Conservation (phyloP, 2,797 vertebrate species). For the Galaxias olidus region DNA sequence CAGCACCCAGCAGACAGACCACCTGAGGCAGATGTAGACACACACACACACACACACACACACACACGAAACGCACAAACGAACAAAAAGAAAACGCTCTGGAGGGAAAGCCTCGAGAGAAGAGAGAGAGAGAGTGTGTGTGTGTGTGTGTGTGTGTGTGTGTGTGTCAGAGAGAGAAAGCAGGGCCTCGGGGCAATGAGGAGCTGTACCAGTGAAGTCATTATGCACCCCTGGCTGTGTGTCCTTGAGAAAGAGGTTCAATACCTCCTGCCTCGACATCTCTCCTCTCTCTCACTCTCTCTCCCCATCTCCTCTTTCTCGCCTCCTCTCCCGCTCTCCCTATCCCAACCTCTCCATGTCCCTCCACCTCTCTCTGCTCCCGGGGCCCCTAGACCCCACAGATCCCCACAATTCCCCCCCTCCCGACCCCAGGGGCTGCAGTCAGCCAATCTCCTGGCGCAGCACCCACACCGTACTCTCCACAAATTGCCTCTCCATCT, state of each 20-base stretch:
- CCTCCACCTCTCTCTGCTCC: slow-evolving; percentile 29
- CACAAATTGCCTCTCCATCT: slow-evolving; percentile 80
- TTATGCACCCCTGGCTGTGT: slow-evolving; percentile 1
- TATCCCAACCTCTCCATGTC: too few relatives aligned
- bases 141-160: neutral
- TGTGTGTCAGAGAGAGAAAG: neutral
- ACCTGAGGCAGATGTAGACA: neutral
- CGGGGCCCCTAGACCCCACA: neutral
- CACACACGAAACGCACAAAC: slow-evolving; percentile 18
- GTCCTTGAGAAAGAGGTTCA: neutral
- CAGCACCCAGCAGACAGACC: slow-evolving; percentile 35
- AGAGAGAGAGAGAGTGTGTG: slow-evolving; percentile 4
- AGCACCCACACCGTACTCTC: slow-evolving; percentile 67
- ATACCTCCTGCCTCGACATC: neutral
- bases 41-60: slow-evolving; percentile 44
- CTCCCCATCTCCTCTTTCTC: too few relatives aligned
- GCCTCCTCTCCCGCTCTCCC: too few relatives aligned
- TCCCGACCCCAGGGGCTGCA: neutral
- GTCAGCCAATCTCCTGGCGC: slow-evolving; percentile 64
- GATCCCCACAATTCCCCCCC: too few relatives aligned
- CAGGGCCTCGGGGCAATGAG: neutral
- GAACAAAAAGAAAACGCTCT: slow-evolving; percentile 15
- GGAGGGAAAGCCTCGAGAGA: too few relatives aligned
- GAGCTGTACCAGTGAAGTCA: neutral
- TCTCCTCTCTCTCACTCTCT: neutral